These are phyloP conservation scores for Phortica variegata DNA, from an alignment of 1,140 invertebrate genomes.

Conservation along the genomic window DNA sequence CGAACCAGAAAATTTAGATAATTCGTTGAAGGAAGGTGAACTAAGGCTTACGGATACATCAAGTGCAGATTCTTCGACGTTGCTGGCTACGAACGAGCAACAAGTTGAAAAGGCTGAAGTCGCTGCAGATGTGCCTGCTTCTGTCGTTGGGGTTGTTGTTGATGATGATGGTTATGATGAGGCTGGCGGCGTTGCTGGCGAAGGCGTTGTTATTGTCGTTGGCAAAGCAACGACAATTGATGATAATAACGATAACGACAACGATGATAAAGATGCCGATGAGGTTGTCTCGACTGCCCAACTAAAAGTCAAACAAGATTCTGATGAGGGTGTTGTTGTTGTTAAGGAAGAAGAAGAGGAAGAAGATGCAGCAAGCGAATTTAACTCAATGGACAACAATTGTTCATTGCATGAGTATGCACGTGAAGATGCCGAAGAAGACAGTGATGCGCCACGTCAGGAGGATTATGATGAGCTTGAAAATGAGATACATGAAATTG, in stretches of 20 bases:
- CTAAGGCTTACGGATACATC: slow-evolving; percentile 5
- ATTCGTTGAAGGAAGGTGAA: slow-evolving; percentile 8
- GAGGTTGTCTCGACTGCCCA: no score
- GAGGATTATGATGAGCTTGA: slow-evolving; percentile 31
- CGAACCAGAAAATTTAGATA: neutral
- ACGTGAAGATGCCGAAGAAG: slow-evolving; percentile 2
- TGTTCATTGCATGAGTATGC: slow-evolving; percentile 11
- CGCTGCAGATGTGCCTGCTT: no score
- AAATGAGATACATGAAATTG: slow-evolving; percentile 11
- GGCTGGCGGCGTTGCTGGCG: neutral
- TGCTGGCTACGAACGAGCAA: no score
- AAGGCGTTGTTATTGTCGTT: neutral
- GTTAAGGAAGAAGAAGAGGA: neutral
- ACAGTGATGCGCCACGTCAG: neutral
- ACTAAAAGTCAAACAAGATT: no score
- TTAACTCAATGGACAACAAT: slow-evolving; percentile 24
- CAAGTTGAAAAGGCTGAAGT: neutral
- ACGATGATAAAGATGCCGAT: no score
- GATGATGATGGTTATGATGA: slow-evolving; percentile 9
- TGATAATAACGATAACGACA: no score
- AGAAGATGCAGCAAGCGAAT: slow-evolving; percentile 5
- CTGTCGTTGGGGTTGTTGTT: neutral
- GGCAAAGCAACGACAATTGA: no score
- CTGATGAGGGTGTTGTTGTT: no score
- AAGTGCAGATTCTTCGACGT: neutral